A percentile compares a stretch with the other conserved stretches of the same genome.
Evolutionary conservation across 2,113 vertebrate genomes (phyloP).

Genomic region (Atrichornis clamosus): DNA sequence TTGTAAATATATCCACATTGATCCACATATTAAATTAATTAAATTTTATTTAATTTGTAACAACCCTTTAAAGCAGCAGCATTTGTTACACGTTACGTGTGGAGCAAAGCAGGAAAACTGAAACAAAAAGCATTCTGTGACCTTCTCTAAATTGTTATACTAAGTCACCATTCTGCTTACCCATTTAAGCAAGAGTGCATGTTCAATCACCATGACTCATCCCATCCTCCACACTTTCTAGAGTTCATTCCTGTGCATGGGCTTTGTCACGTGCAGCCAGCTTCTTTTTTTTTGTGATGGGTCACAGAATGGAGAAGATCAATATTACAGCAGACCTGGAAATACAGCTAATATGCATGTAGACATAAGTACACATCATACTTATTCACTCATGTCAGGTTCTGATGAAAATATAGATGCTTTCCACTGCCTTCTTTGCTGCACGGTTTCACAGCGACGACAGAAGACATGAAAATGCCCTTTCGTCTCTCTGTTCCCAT

Average conservation of each 20-base stretch:
- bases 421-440: neutral
- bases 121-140: neutral
- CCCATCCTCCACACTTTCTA: neutral
- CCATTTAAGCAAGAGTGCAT: neutral
- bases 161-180: neutral
- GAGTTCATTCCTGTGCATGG: neutral
- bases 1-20: neutral
- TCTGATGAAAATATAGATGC: neutral
- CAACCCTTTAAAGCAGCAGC: neutral
- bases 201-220: neutral
- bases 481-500: neutral
- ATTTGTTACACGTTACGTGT: neutral
- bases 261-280: neutral
- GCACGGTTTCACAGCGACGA: neutral
- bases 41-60: neutral
- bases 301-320: neutral
- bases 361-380: neutral
- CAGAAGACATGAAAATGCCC: neutral
- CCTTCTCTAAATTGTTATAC: neutral
- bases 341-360: neutral
- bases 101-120: neutral
- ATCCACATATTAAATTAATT: neutral
- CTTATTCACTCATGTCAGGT: neutral
- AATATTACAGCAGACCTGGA: neutral
- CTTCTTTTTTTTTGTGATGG: neutral